Evolutionary conservation across 2,888 invertebrate species (phyloP), one percentile per base, ranked within the genome.

Genomic region (Ichneumoninae sp.): DNA sequence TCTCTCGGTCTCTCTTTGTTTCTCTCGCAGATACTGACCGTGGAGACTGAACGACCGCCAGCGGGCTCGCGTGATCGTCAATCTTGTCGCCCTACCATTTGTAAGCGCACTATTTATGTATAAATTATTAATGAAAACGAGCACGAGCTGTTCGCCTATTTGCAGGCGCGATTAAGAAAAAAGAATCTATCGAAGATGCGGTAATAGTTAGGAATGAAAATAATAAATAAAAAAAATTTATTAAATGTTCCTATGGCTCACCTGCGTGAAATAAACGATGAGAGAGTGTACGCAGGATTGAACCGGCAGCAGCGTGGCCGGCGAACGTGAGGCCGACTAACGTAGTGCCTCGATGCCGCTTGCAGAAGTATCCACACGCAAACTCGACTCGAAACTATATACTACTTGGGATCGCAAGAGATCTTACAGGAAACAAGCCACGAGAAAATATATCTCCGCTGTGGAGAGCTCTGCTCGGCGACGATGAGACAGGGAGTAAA

Each of bases 51-150:
- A 54, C 36, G 40, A n/a, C 50, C 6, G 78, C 69, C 72, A 77
- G 69, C 69, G 62, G 78, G 74, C 36, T 84, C 77, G 81, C 74
- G 69, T 81, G 80, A 81, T 69, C 62, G 54, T 47, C 30, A 44
- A 40, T 72, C 44, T 16, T 16, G 19, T 10, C 33, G 22, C 26
- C 62, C 33, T 3, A 33, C 62, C 30, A 62, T 33, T 62, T 52
- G 19, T 19, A 50, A 19, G 19, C 52, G 36, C 33, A 10, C 8
- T 36, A 33, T 52, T 33, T 36, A 5, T 70, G 16, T 69, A 13
- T 26, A n/a, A 70, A 70, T 70, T 13, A 33, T 54, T 16, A 5
- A 52, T 36, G 52, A 26, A 19, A 10, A 54, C 19, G 33, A 52
- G 33, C 19, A 19, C 62, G 30, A 33, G 10, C 26, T 22, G 10